These are phyloP conservation scores for Babyrousa celebensis DNA, from an alignment of 2,797 vertebrate species.

Conservation along the genomic window DNA sequence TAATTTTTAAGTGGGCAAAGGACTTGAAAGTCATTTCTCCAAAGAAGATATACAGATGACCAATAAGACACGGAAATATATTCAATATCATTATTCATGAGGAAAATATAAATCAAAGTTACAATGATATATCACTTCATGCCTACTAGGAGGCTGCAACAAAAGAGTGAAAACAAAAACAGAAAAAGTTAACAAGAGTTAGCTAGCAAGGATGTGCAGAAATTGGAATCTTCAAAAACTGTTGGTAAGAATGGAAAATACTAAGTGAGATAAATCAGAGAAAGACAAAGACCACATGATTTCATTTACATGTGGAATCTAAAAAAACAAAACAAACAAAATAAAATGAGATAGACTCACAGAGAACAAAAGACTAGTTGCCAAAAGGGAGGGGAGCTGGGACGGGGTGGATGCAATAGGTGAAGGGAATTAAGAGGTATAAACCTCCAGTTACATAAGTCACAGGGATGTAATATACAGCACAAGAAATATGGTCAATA, in stretches of 20 bases:
- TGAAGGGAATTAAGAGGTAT: neutral
- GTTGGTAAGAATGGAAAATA: neutral
- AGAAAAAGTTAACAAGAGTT: neutral
- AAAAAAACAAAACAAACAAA: neutral
- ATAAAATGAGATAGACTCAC: neutral
- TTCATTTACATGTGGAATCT: neutral
- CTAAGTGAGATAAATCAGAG: neutral
- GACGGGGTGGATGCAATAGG: neutral
- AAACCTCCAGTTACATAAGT: neutral
- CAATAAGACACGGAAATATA: conserved; percentile 35
- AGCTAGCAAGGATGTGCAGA: neutral
- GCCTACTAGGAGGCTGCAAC: neutral
- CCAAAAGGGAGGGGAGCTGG: neutral
- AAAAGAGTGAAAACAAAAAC: conserved; percentile 51
- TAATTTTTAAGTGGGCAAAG: neutral
- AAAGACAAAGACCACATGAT: neutral
- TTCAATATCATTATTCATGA: conserved; percentile 33
- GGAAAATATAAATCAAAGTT: conserved; percentile 59
- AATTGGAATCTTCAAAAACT: conserved; percentile 36
- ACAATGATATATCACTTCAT: neutral
- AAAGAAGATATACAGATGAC: neutral
- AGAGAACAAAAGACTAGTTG: neutral
- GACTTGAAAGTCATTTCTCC: conserved; percentile 18
- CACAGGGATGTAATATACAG: neutral
- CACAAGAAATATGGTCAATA: neutral